Percentiles rank a stretch among this genome's conserved stretches.
Conservation (phyloP, 2,113 vertebrate species). For the Plectropomus leopardus region DNA sequence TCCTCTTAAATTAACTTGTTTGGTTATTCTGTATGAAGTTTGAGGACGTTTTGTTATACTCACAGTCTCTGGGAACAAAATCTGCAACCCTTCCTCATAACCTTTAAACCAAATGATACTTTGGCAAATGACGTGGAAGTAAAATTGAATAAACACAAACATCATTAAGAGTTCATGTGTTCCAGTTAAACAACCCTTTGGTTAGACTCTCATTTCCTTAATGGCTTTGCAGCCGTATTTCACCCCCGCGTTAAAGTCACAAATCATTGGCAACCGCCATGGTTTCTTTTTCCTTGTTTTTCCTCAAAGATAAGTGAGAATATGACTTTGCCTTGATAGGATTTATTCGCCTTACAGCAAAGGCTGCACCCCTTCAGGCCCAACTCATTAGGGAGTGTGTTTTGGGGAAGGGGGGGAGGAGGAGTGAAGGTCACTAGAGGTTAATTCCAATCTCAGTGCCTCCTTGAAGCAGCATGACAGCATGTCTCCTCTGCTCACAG, state of each 20-base stretch:
- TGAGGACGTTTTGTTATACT: slow-evolving; percentile 24
- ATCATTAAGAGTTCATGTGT: slow-evolving; percentile 78
- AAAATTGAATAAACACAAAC: slow-evolving; percentile 79
- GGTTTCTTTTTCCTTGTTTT: slow-evolving; percentile 47
- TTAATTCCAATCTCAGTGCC: slow-evolving; percentile 81
- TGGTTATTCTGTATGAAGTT: no score
- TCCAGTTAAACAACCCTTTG: slow-evolving; percentile 73
- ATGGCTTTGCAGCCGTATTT: slow-evolving; percentile 72
- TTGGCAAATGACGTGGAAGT: slow-evolving; percentile 69
- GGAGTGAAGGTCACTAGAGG: slow-evolving; percentile 74
- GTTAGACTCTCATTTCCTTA: slow-evolving; percentile 75
- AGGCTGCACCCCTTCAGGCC: slow-evolving; percentile 60
- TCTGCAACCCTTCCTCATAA: slow-evolving; percentile 48
- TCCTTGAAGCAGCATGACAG: slow-evolving; percentile 78
- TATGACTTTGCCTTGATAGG: slow-evolving; percentile 68
- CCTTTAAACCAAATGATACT: slow-evolving; percentile 63
- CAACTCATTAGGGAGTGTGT: slow-evolving; percentile 79
- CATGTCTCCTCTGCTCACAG: slow-evolving; percentile 77
- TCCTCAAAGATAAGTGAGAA: slow-evolving; percentile 69
- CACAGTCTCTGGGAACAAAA: slow-evolving; percentile 55
- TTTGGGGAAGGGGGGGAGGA: slow-evolving; percentile 66
- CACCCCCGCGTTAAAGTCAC: slow-evolving; percentile 61
- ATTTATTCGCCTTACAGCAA: slow-evolving; percentile 67
- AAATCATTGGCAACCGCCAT: slow-evolving; percentile 66
- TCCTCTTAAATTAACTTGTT: slow-evolving; percentile 1